phyloP scores from a whole-genome alignment of 2,797 vertebrate genomes.

The Hephaestus fuliginosus region DNA sequence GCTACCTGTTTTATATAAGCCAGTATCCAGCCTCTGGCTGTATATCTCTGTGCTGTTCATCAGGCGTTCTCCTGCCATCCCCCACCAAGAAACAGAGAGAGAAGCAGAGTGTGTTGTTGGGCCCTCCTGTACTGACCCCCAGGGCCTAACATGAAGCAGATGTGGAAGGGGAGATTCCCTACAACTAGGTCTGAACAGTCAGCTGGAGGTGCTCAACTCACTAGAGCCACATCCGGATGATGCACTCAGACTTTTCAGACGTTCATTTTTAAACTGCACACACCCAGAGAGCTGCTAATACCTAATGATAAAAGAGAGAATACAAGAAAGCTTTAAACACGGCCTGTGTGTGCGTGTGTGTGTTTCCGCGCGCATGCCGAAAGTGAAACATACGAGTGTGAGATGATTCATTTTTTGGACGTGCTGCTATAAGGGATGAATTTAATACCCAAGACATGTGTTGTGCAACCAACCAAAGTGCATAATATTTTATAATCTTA shows the following conservation, averaged over 20 bases:
- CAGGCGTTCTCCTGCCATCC: constrained; percentile 63
- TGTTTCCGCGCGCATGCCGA: not conserved
- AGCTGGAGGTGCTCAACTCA: constrained; percentile 57
- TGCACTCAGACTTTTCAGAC: constrained; percentile 18
- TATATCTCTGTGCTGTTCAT: constrained; percentile 44
- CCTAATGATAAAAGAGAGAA: constrained; percentile 1
- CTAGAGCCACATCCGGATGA: constrained; percentile 54
- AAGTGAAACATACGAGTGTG: not conserved
- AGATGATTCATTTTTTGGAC: constrained; percentile 30
- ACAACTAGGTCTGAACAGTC: constrained; percentile 50
- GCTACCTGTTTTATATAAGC: constrained; percentile 23
- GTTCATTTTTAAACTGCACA: constrained; percentile 14
- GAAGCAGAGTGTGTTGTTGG: constrained; percentile 42
- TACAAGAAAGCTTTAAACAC: not conserved
- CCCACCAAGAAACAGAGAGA: constrained; percentile 64
- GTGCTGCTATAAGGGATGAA: not conserved
- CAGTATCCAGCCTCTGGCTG: constrained; percentile 19
- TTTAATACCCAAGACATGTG: not conserved
- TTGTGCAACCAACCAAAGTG: constrained; percentile 28
- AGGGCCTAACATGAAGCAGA: constrained; percentile 78
- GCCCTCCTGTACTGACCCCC: constrained; percentile 65
- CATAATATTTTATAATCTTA: constrained; percentile 13
- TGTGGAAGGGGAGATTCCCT: constrained; percentile 71
- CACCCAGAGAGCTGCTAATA: not conserved
- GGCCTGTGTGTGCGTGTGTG: not conserved